These are phyloP conservation scores for Telmatochromis sp. DNA, from an alignment of 2,113 vertebrate genomes.

Conservation along the genomic window DNA sequence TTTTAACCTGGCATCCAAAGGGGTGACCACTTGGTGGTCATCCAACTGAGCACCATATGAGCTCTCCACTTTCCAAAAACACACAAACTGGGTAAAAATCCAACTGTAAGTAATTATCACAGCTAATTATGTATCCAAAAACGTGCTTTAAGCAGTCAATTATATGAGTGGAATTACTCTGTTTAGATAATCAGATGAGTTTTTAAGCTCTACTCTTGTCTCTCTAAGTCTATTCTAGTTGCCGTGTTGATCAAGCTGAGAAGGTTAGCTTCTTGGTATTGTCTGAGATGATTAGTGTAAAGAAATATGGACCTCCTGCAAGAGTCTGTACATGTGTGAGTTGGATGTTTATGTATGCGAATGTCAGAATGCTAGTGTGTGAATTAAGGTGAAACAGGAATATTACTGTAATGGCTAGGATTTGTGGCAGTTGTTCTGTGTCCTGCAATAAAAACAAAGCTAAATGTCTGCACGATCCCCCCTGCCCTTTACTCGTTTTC, in stretches of 20 bases:
- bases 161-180: background rate
- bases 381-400: background rate
- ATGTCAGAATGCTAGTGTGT: constrained; percentile 1
- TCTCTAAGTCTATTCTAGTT: background rate
- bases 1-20: constrained; percentile 19
- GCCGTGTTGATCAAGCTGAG: background rate
- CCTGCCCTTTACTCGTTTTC: background rate
- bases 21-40: background rate
- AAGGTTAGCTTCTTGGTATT: constrained; percentile 14
- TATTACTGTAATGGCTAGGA: background rate
- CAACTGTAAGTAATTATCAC: background rate
- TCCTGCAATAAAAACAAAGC: constrained; percentile 53
- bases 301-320: constrained; percentile 20
- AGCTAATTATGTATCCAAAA: background rate
- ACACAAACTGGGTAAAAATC: background rate
- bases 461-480: constrained; percentile 7
- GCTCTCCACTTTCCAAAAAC: background rate
- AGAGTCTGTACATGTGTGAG: background rate
- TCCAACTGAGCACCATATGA: constrained; percentile 49
- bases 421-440: constrained; percentile 35
- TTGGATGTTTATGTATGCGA: background rate
- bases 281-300: constrained; percentile 1
- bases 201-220: background rate
- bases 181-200: background rate
- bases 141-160: background rate